These are phyloP conservation scores for Drosophila pachea DNA, from an alignment of 1,140 invertebrate genomes.

Conservation along the genomic window DNA sequence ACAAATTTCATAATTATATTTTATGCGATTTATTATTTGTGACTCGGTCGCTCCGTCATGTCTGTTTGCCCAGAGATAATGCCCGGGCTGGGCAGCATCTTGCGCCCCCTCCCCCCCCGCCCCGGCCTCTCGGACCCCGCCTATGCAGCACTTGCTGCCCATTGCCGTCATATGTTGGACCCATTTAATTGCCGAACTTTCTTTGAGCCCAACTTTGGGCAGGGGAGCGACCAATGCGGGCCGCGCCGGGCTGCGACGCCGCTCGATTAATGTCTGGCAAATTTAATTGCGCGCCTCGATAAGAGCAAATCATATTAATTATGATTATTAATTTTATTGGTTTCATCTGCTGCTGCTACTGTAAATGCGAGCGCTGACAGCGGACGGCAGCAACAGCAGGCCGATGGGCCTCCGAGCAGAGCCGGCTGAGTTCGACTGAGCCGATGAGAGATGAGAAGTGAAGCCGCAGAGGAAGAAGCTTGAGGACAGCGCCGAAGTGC, in stretches of 20 bases:
- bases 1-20: constrained; percentile 79
- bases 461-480: too few species aligned
- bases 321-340: constrained; percentile 63
- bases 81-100: constrained; percentile 48
- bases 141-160: constrained; percentile 24
- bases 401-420: neutral
- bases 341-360: constrained; percentile 46
- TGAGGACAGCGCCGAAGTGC: too few species aligned
- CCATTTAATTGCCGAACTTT: constrained; percentile 72
- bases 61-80: constrained; percentile 76
- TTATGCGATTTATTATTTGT: constrained; percentile 78
- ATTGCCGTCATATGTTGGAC: constrained; percentile 60
- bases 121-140: neutral
- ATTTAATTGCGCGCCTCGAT: constrained; percentile 66
- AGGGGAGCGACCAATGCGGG: neutral
- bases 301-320: constrained; percentile 70
- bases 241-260: neutral
- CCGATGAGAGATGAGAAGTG: too few species aligned
- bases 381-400: constrained; percentile 11
- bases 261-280: constrained; percentile 60
- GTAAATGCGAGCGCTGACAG: constrained; percentile 10
- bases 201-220: constrained; percentile 50
- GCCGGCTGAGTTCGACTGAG: too few species aligned
- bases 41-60: constrained; percentile 59
- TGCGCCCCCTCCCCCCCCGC: constrained; percentile 10